Conservation (phyloP, 2,797 vertebrate genomes). For the Anabacerthia variegaticeps region DNA sequence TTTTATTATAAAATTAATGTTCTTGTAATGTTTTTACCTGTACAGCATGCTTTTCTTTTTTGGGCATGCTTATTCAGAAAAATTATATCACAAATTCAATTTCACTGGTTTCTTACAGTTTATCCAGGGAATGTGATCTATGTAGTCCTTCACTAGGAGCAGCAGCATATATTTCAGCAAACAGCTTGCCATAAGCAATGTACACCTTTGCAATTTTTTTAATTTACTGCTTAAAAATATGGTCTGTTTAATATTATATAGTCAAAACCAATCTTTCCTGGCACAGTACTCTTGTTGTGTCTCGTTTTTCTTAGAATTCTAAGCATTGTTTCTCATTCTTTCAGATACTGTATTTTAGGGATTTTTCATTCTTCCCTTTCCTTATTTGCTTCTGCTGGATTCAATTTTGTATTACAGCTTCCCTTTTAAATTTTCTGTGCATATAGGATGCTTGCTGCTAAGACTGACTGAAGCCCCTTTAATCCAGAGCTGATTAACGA, state of each 20-base stretch:
- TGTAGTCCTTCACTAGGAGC: neutral
- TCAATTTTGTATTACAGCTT: neutral
- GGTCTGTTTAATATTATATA: neutral
- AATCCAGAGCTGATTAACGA: slow-evolving; percentile 2
- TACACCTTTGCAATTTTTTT: neutral
- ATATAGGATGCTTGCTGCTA: neutral
- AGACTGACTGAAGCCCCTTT: neutral
- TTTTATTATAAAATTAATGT: neutral
- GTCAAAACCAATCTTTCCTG: neutral
- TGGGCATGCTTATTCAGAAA: neutral
- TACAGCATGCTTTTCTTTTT: neutral
- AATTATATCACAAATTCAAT: neutral
- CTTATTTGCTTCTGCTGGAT: neutral
- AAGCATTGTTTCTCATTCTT: neutral
- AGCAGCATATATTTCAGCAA: neutral
- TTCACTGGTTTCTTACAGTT: neutral
- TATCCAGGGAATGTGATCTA: neutral
- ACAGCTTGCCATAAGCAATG: neutral
- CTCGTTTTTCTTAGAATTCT: neutral
- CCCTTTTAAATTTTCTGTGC: neutral
- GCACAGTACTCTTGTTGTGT: neutral
- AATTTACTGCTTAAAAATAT: neutral
- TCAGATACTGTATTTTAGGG: neutral
- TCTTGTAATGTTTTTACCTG: neutral
- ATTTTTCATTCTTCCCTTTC: neutral